Percentiles rank a stretch among this genome's conserved stretches.
Conservation (phyloP, 2,888 invertebrate species). For the Allophyes oxyacanthae region DNA sequence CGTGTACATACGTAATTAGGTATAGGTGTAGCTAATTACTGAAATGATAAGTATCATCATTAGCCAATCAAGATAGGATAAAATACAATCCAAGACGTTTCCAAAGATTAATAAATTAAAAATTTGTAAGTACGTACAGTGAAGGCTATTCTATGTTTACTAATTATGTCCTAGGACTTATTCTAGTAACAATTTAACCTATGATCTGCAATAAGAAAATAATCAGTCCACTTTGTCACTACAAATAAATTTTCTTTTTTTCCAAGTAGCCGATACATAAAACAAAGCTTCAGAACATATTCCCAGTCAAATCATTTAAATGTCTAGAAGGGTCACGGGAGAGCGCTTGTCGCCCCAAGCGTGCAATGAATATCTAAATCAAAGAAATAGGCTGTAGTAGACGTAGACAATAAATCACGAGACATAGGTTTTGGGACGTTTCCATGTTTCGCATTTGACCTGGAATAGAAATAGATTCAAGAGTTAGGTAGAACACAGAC, state of each 20-base stretch:
- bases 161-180: too few species aligned
- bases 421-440: slow-evolving; percentile 14
- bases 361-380: slow-evolving; percentile 26
- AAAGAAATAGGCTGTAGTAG: slow-evolving; percentile 18
- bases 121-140: too few species aligned
- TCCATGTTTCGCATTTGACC: slow-evolving; percentile 12
- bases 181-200: too few species aligned
- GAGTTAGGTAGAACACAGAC: neutral
- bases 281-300: slow-evolving; percentile 13
- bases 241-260: neutral
- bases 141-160: too few species aligned
- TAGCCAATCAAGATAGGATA: too few species aligned
- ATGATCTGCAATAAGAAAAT: too few species aligned
- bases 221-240: neutral
- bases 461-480: slow-evolving; percentile 6
- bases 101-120: too few species aligned
- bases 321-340: slow-evolving; percentile 3
- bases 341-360: slow-evolving; percentile 10
- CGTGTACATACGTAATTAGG: too few species aligned
- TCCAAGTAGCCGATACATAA: slow-evolving; percentile 7
- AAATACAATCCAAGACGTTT: too few species aligned
- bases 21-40: too few species aligned
- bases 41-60: too few species aligned
- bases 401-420: slow-evolving; percentile 31
- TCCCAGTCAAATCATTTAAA: slow-evolving; percentile 6